phyloP scores from a whole-genome alignment of 2,113 vertebrate species.

The Stigmatopora argus region DNA sequence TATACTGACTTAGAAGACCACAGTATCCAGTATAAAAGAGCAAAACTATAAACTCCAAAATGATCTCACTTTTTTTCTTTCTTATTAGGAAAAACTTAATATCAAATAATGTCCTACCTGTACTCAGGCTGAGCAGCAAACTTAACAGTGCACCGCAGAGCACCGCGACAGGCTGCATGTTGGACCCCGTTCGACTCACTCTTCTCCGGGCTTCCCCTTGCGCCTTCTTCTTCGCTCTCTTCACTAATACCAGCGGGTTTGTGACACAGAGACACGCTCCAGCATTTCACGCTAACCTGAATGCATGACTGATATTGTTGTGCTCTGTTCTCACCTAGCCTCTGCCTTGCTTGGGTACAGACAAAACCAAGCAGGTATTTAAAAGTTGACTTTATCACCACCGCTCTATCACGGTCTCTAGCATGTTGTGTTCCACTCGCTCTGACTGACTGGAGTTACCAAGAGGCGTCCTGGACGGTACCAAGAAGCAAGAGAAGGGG shows the following conservation, averaged over 20 bases:
- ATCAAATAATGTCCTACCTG: slow-evolving; percentile 58
- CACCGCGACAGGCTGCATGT: slow-evolving; percentile 64
- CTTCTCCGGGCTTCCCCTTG: slow-evolving; percentile 43
- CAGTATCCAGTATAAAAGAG: not conserved
- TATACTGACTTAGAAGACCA: not conserved
- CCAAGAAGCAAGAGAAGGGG: slow-evolving; percentile 39
- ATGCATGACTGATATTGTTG: slow-evolving; percentile 51
- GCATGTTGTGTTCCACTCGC: slow-evolving; percentile 60
- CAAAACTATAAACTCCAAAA: slow-evolving; percentile 4
- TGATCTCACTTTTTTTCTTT: slow-evolving; percentile 1
- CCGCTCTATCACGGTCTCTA: slow-evolving; percentile 31
- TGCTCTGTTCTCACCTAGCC: slow-evolving; percentile 21
- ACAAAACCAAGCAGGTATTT: slow-evolving; percentile 48
- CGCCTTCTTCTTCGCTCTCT: slow-evolving; percentile 4
- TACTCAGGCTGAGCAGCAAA: slow-evolving; percentile 55
- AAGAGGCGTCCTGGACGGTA: slow-evolving; percentile 64
- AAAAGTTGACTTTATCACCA: slow-evolving; percentile 52
- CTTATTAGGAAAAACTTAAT: not conserved
- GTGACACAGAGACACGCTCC: slow-evolving; percentile 30
- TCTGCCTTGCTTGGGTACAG: slow-evolving; percentile 34
- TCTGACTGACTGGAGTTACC: slow-evolving; percentile 36
- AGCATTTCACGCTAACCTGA: slow-evolving; percentile 31
- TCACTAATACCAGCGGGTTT: slow-evolving; percentile 23
- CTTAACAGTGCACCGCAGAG: slow-evolving; percentile 59
- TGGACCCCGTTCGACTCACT: slow-evolving; percentile 41